Percentiles rank a stretch among this genome's conserved stretches.
phyloP scores from a whole-genome alignment of 2,113 vertebrate genomes.

The Tragelaphus imberbis region DNA sequence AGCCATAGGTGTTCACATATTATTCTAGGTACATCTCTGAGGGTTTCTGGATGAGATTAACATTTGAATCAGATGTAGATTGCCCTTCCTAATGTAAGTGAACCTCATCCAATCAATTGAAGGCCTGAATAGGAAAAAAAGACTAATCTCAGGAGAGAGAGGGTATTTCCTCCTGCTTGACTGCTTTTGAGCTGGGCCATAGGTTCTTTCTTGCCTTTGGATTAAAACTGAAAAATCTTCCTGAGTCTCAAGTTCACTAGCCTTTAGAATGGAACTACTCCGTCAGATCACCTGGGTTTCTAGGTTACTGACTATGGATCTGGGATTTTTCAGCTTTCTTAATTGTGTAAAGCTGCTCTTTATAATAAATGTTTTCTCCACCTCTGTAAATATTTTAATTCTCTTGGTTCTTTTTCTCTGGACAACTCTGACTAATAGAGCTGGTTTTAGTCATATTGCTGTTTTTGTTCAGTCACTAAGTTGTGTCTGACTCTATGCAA shows the following conservation, averaged over 20 bases:
- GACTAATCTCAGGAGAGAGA: background rate
- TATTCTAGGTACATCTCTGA: background rate
- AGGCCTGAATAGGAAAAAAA: background rate
- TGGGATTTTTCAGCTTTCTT: background rate
- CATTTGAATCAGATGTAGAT: background rate
- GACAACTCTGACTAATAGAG: background rate
- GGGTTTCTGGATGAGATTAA: background rate
- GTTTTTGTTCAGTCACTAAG: background rate
- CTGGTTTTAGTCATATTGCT: background rate
- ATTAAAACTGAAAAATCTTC: background rate
- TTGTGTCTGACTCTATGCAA: background rate
- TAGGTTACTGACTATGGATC: background rate
- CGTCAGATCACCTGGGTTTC: background rate
- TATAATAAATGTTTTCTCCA: background rate
- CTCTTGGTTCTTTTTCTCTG: background rate
- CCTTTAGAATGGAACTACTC: background rate
- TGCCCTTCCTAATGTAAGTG: background rate
- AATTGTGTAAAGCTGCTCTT: background rate
- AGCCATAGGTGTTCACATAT: background rate
- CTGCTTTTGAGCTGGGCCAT: background rate
- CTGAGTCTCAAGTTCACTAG: background rate
- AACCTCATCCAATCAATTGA: background rate
- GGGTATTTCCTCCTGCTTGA: background rate
- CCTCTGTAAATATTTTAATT: background rate
- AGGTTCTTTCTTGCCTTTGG: background rate